A percentile compares a stretch with the other conserved stretches of the same genome.
phyloP scores from a whole-genome alignment of 2,797 vertebrate species.

The Enteromius mattozi region DNA sequence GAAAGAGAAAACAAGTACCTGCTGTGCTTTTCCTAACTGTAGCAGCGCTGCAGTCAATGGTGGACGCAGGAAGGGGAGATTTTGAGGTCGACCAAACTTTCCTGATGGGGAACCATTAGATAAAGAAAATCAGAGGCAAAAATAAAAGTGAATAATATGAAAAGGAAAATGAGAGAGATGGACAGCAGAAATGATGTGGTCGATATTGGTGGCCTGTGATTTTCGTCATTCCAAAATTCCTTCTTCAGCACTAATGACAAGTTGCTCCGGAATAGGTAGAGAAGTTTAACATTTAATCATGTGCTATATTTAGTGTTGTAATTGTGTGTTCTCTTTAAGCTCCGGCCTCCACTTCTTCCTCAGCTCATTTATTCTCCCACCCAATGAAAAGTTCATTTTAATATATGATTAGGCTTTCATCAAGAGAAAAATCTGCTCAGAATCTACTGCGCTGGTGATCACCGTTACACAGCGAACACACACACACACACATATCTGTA shows the following conservation, averaged over 20 bases:
- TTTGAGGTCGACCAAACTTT: conserved; percentile 77
- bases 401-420: conserved; percentile 83
- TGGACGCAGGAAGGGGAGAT: conserved; percentile 81
- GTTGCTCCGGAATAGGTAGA: conserved; percentile 72
- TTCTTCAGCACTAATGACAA: conserved; percentile 69
- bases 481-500: conserved; percentile 6
- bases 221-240: conserved; percentile 67
- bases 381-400: conserved; percentile 79
- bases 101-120: conserved; percentile 64
- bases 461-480: conserved; percentile 21
- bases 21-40: conserved; percentile 90
- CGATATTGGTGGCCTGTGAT: conserved; percentile 8
- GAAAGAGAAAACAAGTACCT: conserved; percentile 75
- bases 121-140: conserved; percentile 19
- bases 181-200: not conserved
- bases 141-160: conserved; percentile 29
- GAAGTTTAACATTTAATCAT: conserved; percentile 83
- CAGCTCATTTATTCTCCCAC: conserved; percentile 78
- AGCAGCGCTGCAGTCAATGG: conserved; percentile 87
- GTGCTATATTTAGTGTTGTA: conserved; percentile 80
- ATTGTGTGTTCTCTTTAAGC: conserved; percentile 75
- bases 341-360: conserved; percentile 70
- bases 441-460: conserved; percentile 26
- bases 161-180: not conserved
- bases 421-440: conserved; percentile 61